Base-by-base conservation (phyloP, 2,888 invertebrate species). In the Caenorhabditis auriculariae region DNA sequence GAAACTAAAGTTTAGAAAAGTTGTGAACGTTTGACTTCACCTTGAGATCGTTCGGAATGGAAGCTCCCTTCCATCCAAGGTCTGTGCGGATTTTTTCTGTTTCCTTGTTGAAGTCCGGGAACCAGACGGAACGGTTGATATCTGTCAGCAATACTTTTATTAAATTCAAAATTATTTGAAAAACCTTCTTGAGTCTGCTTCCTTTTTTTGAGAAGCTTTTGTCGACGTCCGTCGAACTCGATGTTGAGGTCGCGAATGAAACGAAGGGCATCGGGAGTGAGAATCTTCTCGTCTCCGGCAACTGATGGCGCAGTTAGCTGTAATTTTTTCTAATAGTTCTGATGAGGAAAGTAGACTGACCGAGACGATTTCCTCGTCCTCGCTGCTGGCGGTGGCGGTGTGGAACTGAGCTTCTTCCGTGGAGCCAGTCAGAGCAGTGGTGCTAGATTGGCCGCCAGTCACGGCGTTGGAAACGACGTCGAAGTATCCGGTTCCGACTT, bases 241-340 rank as follows among this genome's bases (percentile, higher is more conserved):
- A 80, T 87, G 87, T 59, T 84, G 74, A 88, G 82, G 57, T 86
- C 84, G 4, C 81, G 81, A 52, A 88, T 70, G 81, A 88, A 88
- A 42, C 86, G 82, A 38, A 86, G 78, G 35, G 87, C 87, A n/a
- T 83, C 85, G 28, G 84, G 82, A 51, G 85, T 85, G 73, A 88
- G 87, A 57, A 88, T 82, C 49, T 82, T 82, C 60, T 83, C 84
- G 72, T 87, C 87, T 59, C 86, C 85, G 23, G 64, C 26, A 0
- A 68, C 58, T 24, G 58, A 42, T 23, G 76, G 65, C 15, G 74
- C 69, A 19, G 80, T 80, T 37, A 80, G 66, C 66, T 76, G 62
- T 41, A 75, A 58, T 24, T 45, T 3, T 5, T 38, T 3, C 29
- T 35, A 29, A 23, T 17, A 19, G 41, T 26, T 7, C 7, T 27